Percentiles rank a stretch among this genome's conserved stretches.
Conservation (phyloP, 23 tunicate genomes). For the Aplidium turbinatum region DNA sequence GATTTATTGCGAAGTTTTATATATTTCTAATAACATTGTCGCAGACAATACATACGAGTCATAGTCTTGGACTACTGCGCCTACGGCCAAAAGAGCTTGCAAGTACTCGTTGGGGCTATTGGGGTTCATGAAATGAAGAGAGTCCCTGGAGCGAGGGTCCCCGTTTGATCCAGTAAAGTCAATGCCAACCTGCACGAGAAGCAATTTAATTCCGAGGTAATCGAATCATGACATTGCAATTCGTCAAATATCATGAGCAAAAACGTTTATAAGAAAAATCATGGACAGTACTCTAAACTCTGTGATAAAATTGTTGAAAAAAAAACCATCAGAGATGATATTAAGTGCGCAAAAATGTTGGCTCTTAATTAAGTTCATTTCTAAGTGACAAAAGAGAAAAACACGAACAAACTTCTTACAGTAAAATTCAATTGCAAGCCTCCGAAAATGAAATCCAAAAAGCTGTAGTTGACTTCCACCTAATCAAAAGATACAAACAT, state of each 20-base stretch:
- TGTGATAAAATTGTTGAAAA: no score
- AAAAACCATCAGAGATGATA: no score
- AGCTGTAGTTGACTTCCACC: conserved; percentile 83
- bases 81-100: conserved; percentile 79
- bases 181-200: conserved; percentile 94
- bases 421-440: conserved; percentile 92
- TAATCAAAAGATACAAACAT: conserved; percentile 7
- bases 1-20: no score
- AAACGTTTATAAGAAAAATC: no score
- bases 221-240: no score
- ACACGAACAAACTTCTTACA: conserved; percentile 63
- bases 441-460: conserved; percentile 81
- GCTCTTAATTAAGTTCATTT: no score
- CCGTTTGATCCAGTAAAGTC: conserved; percentile 99
- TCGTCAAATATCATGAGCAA: no score
- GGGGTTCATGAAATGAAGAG: conserved; percentile 91
- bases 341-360: no score
- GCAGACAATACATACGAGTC: conserved; percentile 41
- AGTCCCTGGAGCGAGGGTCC: conserved; percentile 77
- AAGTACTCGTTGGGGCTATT: conserved; percentile 80
- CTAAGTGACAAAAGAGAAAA: no score
- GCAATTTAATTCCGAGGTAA: no score
- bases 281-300: no score
- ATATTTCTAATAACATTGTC: no score
- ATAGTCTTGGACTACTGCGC: conserved; percentile 89